Base-by-base conservation (phyloP, 2,888 invertebrate genomes). In the Yponomeuta cagnagella region DNA sequence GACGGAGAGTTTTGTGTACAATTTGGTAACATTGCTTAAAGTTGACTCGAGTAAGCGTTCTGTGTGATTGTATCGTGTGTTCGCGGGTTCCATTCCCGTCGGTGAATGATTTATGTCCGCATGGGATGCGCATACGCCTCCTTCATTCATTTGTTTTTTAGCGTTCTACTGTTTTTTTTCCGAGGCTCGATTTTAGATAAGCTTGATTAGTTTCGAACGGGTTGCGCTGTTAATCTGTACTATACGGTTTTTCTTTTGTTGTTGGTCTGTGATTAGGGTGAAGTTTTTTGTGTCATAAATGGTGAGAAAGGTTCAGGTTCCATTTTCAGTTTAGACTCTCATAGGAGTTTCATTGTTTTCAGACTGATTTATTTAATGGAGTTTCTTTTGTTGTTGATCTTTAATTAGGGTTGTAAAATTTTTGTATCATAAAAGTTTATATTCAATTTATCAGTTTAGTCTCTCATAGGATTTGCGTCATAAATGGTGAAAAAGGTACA, bases 71-170 rank as follows among this genome's bases (percentile, higher is more conserved):
- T 15, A 58, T 12, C 2, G 2, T 58, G 52, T 58, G 52, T 58
- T 58, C 52, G 52, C 52, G 52, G 52, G 52, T 58, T 58, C 15
- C 52, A 58, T 58, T 58, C 52, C 87, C 80, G 83, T 79, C 83
- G 76, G 73, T 74, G 73, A 76, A 84, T 91, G 90, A 91, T 91
- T 91, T 91, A 91, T 90, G 86, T 80, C 76, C 77, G 52, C 76
- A 77, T 78, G 80, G 85, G 80, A 84, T 64, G 85, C 84, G 80
- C 81, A 78, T 73, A 78, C 78, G 77, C 85, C 88, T 84, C 86
- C 85, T 85, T 81, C 90, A 89, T 90, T 89, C 90, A 90, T 90
- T 90, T 89, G 88, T 89, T 90, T 89, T 89, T 88, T 87, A 82
- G 48, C 48, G 48, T 23, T 15, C 15, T 23, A 48, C n/a, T 69